Evolutionary conservation across 2,888 invertebrate species (phyloP), one percentile per base, ranked within the genome.

Genomic region (Eustalomyia histrio): DNA sequence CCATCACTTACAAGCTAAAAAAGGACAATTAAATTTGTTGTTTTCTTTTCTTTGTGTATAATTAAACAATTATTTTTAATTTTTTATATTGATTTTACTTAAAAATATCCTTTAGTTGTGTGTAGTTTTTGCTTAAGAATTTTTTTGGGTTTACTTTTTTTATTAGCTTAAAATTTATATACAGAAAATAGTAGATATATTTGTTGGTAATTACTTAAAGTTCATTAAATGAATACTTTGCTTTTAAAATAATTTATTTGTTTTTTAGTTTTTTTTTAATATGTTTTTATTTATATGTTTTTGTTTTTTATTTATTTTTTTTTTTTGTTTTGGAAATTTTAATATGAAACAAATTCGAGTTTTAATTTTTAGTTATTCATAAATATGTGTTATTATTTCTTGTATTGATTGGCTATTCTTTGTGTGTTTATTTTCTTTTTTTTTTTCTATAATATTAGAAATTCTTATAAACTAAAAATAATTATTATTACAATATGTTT

Each of bases 401-500:
- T 63, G 63, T 63, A 68, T 64, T 74, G 58, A 47, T 74, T 64
- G 58, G 69, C 53, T 74, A 64, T 68, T 57, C 47, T 55, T 18
- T 39, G 24, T 73, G 16, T 47, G 17, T 60, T 24, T 60, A n/a
- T 43, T 14, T 39, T 4, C 53, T n/a, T 43, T 47, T 67, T 63
- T 52, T n/a, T n/a, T n/a, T n/a, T n/a, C n/a, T n/a, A n/a, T 65
- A 24, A 60, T 60, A 68, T 67, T 47, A 53, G 4, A 14, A 53
- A 10, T 79, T 8, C 72, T 79, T 79, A 80, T 33, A 53, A 74
- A 76, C 76, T 76, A 69, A 80, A 50, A 58, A 57, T 33, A 74
- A 53, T 71, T 79, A 76, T 72, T 16, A 67, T 68, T 75, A 79
- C n/a, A 79, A 76, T 79, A 75, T 76, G 79, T 71, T 67, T 75